phyloP scores from a whole-genome alignment of 2,797 vertebrate genomes.

The Enteromius trimaculatus region DNA sequence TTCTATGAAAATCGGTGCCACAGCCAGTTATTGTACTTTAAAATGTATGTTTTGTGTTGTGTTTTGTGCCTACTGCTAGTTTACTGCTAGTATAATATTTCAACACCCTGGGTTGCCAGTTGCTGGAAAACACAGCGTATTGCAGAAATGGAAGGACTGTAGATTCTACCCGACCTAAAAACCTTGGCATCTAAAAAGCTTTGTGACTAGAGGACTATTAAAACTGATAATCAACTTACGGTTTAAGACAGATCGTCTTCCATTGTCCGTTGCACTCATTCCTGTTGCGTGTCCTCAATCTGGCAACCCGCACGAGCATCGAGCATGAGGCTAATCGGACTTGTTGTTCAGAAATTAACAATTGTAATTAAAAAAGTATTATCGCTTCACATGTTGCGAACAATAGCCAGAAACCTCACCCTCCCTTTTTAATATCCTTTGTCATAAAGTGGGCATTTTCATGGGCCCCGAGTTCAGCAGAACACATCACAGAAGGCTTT shows the following conservation, averaged over 20 bases:
- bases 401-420: conserved; percentile 2
- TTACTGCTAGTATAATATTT: neutral
- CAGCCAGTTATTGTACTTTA: neutral
- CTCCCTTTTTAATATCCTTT: conserved; percentile 53
- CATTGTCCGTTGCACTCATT: neutral
- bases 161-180: neutral
- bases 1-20: neutral
- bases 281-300: neutral
- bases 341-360: neutral
- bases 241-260: neutral
- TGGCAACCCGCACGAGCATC: neutral
- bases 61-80: neutral
- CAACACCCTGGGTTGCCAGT: neutral
- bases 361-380: neutral
- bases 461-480: conserved; percentile 39
- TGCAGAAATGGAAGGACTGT: neutral
- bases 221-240: neutral
- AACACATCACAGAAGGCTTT: conserved; percentile 61
- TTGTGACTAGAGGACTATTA: neutral
- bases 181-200: neutral
- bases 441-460: conserved; percentile 53
- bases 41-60: neutral
- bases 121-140: neutral
- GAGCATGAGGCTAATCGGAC: neutral
- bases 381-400: neutral